These are phyloP conservation scores for Tamandua tetradactyla DNA, from an alignment of 2,797 vertebrate species.

Conservation along the genomic window DNA sequence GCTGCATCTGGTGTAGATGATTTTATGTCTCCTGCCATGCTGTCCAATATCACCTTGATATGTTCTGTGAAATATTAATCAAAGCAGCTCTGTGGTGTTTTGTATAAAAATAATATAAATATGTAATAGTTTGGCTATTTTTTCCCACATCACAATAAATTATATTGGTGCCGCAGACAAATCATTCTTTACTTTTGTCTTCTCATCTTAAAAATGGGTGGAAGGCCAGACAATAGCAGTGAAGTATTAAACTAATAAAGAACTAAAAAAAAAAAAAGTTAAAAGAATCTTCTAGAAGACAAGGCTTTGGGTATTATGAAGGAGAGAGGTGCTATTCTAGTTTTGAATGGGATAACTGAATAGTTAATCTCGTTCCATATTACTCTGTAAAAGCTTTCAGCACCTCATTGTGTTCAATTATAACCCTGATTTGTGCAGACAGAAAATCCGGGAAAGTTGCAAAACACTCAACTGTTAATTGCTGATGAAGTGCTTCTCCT, in stretches of 20 bases:
- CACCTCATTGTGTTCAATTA: constrained; percentile 70
- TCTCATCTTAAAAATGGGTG: background rate
- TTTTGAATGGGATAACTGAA: constrained; percentile 53
- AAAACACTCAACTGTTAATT: constrained; percentile 18
- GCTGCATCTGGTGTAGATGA: constrained; percentile 24
- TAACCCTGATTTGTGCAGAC: constrained; percentile 55
- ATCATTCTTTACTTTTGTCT: background rate
- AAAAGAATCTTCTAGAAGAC: background rate
- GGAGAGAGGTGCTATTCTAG: background rate
- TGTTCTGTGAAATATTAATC: background rate
- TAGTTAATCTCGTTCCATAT: constrained; percentile 55
- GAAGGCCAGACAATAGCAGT: background rate
- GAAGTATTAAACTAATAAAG: background rate
- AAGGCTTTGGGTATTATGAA: background rate
- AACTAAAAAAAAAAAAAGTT: background rate
- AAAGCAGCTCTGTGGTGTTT: background rate
- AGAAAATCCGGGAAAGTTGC: constrained; percentile 16
- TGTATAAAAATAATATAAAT: constrained; percentile 32
- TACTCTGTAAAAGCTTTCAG: constrained; percentile 61
- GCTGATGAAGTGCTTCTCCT: constrained; percentile 6
- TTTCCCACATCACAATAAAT: background rate
- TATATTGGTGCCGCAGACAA: background rate
- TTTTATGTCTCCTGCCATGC: constrained; percentile 9
- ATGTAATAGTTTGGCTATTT: background rate
- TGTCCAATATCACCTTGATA: background rate